Conservation (phyloP, 2,113 vertebrate genomes). For the Cynocephalus volans region DNA sequence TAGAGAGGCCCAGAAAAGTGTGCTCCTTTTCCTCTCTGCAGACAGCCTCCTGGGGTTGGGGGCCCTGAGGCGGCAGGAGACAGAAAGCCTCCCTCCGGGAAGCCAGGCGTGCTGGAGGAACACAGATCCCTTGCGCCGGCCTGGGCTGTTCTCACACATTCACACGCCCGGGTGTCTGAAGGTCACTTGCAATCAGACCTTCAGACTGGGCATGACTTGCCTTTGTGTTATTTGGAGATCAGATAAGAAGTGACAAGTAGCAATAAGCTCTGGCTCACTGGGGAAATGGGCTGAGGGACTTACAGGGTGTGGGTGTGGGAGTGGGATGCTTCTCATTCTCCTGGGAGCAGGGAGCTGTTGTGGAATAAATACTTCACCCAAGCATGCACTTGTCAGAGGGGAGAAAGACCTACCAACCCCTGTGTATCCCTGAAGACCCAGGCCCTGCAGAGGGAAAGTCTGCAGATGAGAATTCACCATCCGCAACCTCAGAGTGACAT, state of each 20-base stretch:
- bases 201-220: conserved; percentile 83
- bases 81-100: not conserved
- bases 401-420: not conserved
- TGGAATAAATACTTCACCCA: not conserved
- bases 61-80: not conserved
- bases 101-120: not conserved
- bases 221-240: conserved; percentile 87
- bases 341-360: conserved; percentile 35
- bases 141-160: conserved; percentile 79
- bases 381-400: not conserved
- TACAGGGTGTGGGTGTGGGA: not conserved
- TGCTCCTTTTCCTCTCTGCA: not conserved
- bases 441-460: not conserved
- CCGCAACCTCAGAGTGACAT: not conserved
- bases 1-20: conserved; percentile 48
- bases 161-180: conserved; percentile 81
- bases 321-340: conserved; percentile 74
- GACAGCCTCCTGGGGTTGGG: not conserved
- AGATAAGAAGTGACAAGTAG: conserved; percentile 88
- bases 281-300: conserved; percentile 77
- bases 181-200: conserved; percentile 85
- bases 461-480: not conserved
- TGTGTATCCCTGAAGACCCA: not conserved
- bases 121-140: conserved; percentile 57
- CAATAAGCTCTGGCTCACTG: conserved; percentile 82